These are phyloP conservation scores for Orycteropus afer DNA, from an alignment of 2,113 vertebrate genomes.

Conservation along the genomic window DNA sequence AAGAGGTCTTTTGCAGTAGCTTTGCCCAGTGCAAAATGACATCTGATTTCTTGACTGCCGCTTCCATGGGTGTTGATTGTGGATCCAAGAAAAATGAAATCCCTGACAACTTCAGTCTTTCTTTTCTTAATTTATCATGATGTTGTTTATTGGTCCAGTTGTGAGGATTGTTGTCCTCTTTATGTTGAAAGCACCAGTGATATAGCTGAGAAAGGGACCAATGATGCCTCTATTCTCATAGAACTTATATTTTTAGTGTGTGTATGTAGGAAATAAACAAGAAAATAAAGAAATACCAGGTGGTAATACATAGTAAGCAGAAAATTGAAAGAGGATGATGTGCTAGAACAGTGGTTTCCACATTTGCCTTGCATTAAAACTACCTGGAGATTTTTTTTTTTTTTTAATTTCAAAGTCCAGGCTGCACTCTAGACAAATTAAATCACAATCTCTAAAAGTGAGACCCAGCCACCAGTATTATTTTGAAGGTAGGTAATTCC, in stretches of 20 bases:
- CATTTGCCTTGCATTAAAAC: background rate
- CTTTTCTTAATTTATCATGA: background rate
- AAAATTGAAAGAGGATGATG: background rate
- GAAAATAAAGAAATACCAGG: background rate
- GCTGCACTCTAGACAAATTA: background rate
- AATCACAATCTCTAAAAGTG: background rate
- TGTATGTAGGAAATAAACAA: background rate
- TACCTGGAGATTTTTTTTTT: background rate
- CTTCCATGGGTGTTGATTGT: background rate
- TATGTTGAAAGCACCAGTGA: background rate
- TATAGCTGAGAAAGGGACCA: background rate
- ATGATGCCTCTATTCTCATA: background rate
- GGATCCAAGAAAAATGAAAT: background rate
- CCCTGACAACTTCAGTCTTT: background rate
- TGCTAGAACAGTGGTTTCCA: background rate
- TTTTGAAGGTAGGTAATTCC: background rate
- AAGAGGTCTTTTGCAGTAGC: no score
- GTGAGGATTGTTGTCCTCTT: background rate
- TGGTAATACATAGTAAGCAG: background rate
- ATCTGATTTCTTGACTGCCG: background rate
- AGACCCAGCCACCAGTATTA: background rate
- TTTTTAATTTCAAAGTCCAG: constrained; percentile 3
- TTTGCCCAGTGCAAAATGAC: background rate
- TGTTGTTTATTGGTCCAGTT: no score
- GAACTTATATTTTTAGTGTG: background rate